These are phyloP conservation scores for Epinephelus moara DNA, from an alignment of 2,113 vertebrate species.

Conservation along the genomic window DNA sequence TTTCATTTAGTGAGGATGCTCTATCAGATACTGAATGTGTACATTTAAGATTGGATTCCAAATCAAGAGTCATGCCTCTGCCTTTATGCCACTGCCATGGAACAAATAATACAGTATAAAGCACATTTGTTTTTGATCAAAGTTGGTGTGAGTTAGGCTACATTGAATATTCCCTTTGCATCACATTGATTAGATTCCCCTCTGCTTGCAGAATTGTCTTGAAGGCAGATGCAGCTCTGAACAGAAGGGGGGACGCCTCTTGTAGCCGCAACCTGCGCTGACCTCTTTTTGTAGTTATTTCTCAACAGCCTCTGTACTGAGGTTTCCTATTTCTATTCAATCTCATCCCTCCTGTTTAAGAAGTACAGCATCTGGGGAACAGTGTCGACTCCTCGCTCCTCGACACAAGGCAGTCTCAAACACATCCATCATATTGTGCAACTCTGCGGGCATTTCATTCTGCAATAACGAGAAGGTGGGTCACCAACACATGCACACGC, in stretches of 20 bases:
- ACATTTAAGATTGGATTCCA: constrained; percentile 23
- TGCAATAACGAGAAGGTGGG: constrained; percentile 19
- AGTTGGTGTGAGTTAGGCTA: constrained; percentile 22
- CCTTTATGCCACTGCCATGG: neutral
- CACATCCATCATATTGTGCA: constrained; percentile 54
- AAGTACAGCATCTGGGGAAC: constrained; percentile 23
- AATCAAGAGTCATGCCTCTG: constrained; percentile 10
- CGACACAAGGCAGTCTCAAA: constrained; percentile 25
- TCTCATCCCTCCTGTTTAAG: constrained; percentile 26
- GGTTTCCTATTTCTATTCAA: constrained; percentile 29
- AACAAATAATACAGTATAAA: constrained; percentile 25
- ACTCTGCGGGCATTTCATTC: constrained; percentile 42
- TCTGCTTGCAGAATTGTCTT: constrained; percentile 17
- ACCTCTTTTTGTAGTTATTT: constrained; percentile 45
- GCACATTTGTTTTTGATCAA: constrained; percentile 39
- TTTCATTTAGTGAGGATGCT: neutral
- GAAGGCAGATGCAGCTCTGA: constrained; percentile 11
- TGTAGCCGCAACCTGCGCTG: neutral
- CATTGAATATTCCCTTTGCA: constrained; percentile 44
- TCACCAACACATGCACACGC: constrained; percentile 1
- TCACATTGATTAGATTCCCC: constrained; percentile 36
- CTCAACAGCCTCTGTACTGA: constrained; percentile 15
- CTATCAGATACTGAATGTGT: neutral
- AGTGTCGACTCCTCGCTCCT: constrained; percentile 18
- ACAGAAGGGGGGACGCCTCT: neutral